Evolutionary conservation across 2,888 invertebrate genomes (phyloP).

Genomic region (Unio delphinus): DNA sequence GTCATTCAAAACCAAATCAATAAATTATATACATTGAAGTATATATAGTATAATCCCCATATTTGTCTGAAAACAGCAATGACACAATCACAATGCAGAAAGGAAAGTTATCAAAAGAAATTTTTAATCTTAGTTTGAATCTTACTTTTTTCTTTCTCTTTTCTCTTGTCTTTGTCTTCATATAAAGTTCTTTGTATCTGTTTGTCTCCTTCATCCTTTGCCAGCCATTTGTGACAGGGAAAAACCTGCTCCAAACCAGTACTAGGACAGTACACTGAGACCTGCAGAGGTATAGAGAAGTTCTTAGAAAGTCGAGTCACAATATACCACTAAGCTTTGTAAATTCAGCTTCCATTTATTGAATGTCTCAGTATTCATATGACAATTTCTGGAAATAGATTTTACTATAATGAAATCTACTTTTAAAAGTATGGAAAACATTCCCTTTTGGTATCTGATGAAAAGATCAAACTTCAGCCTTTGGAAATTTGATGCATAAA

Average conservation of each 20-base stretch:
- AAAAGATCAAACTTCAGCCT: too few species aligned
- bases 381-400: too few species aligned
- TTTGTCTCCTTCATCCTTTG: constrained; percentile 66
- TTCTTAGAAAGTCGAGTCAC: too few species aligned
- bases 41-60: background rate
- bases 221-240: constrained; percentile 69
- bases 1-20: too few species aligned
- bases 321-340: too few species aligned
- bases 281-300: constrained; percentile 16
- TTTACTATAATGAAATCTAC: too few species aligned
- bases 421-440: too few species aligned
- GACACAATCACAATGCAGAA: background rate
- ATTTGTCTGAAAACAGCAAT: background rate
- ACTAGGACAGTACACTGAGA: constrained; percentile 68
- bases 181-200: constrained; percentile 66
- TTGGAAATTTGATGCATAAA: too few species aligned
- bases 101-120: background rate
- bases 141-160: constrained; percentile 65
- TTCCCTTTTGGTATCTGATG: too few species aligned
- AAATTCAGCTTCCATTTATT: too few species aligned
- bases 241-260: constrained; percentile 70
- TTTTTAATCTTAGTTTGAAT: background rate
- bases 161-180: constrained; percentile 63
- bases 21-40: background rate
- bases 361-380: too few species aligned